phyloP scores from a whole-genome alignment of 2,888 invertebrate genomes.

The Hymenopus coronatus region DNA sequence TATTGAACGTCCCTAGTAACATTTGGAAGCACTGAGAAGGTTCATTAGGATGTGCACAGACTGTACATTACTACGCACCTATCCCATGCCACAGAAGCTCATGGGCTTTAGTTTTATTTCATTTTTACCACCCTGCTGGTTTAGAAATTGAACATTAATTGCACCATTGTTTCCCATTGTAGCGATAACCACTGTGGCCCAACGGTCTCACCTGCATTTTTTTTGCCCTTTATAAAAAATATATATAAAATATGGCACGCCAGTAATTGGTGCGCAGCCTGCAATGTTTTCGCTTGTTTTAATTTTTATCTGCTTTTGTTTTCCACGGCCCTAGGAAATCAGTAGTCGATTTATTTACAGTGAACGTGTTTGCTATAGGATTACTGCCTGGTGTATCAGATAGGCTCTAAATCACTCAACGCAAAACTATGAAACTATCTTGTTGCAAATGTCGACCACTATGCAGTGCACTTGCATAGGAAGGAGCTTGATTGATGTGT shows the following conservation, averaged over 20 bases:
- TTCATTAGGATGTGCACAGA: neutral
- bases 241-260: neutral
- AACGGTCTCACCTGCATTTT: neutral
- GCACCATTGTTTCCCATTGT: neutral
- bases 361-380: neutral
- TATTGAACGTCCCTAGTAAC: no score
- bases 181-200: neutral
- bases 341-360: neutral
- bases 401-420: neutral
- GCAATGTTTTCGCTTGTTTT: neutral
- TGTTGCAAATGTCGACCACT: no score
- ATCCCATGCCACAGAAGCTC: neutral
- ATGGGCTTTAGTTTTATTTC: neutral
- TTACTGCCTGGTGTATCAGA: neutral
- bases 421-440: no score
- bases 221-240: neutral
- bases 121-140: neutral
- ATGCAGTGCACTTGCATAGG: no score
- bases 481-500: no score
- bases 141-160: slow-evolving; percentile 8
- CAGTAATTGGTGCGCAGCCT: neutral
- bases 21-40: no score
- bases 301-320: neutral
- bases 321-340: neutral
- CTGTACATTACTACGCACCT: neutral